phyloP scores from a whole-genome alignment of 2,797 vertebrate species.

The Melanotaenia parkinsoni region DNA sequence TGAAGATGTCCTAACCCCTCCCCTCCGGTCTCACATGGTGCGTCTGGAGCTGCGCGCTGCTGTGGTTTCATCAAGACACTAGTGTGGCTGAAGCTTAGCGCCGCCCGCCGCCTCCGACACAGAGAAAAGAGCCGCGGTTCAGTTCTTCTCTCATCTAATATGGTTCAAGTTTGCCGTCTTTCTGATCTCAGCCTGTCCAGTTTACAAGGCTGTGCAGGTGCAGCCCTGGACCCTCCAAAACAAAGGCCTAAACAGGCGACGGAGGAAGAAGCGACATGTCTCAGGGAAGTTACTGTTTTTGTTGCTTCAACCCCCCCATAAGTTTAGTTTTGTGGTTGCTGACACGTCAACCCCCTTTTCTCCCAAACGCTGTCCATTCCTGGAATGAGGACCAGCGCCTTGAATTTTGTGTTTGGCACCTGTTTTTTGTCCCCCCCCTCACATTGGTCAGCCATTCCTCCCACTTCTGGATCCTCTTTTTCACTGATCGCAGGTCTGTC shows the following conservation, averaged over 20 bases:
- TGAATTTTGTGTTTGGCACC: conserved; percentile 82
- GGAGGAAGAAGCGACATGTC: conserved; percentile 17
- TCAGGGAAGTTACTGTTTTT: conserved; percentile 9
- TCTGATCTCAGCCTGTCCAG: conserved; percentile 54
- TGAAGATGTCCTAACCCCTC: conserved; percentile 66
- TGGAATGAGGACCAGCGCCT: conserved; percentile 73
- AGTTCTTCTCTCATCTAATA: conserved; percentile 61
- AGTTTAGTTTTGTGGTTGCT: conserved; percentile 66
- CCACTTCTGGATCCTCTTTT: conserved; percentile 41
- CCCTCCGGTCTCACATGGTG: conserved; percentile 59
- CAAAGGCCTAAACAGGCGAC: conserved; percentile 30
- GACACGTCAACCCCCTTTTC: conserved; percentile 39
- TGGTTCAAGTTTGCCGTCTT: conserved; percentile 54
- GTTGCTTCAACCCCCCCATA: conserved; percentile 27
- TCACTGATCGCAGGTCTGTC: conserved; percentile 59
- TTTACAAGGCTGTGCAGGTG: conserved; percentile 43
- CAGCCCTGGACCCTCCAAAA: conserved; percentile 50
- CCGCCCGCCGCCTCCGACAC: conserved; percentile 38
- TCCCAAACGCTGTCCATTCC: conserved; percentile 38
- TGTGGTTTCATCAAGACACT: conserved; percentile 69
- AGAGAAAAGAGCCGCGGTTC: conserved; percentile 61
- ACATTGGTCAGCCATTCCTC: conserved; percentile 51
- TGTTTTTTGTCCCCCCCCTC: conserved; percentile 16
- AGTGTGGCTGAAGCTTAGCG: conserved; percentile 66
- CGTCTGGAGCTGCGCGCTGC: conserved; percentile 55